A percentile compares a stretch with the other conserved stretches of the same genome.
Evolutionary conservation across 2,888 invertebrate genomes (phyloP).

Genomic region (Petrophora chlorosata): DNA sequence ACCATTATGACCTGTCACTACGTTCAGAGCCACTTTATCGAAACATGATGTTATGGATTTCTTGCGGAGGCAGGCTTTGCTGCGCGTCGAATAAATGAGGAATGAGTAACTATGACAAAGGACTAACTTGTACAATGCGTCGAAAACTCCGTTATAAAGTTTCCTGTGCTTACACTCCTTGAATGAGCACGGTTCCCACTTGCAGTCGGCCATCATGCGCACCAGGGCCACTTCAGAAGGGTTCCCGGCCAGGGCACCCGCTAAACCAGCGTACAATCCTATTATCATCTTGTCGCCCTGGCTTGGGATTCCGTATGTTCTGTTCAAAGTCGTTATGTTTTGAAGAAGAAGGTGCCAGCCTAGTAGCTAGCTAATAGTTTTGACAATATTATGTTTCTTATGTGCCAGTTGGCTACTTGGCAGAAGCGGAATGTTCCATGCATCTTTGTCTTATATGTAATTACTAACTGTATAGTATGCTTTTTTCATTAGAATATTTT

Average conservation of each 20-base stretch:
- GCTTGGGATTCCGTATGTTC: slow-evolving; percentile 86
- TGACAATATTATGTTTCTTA: neutral
- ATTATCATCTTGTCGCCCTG: slow-evolving; percentile 90
- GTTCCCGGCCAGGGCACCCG: slow-evolving; percentile 95
- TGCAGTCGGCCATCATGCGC: slow-evolving; percentile 97
- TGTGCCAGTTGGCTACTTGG: too few species aligned
- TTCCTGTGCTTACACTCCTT: neutral
- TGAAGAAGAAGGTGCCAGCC: too few species aligned
- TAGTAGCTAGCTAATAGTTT: neutral
- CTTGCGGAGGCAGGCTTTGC: too few species aligned
- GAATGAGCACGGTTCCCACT: slow-evolving; percentile 33
- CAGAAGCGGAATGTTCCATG: too few species aligned
- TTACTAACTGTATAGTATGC: too few species aligned
- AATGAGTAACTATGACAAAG: neutral
- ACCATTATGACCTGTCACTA: too few species aligned
- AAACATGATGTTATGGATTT: too few species aligned
- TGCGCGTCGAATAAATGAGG: neutral
- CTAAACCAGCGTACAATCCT: slow-evolving; percentile 91
- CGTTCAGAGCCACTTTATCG: too few species aligned
- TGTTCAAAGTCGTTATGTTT: too few species aligned
- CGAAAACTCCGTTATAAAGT: slow-evolving; percentile 90
- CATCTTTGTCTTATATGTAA: too few species aligned
- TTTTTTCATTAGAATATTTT: too few species aligned
- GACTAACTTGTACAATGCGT: slow-evolving; percentile 83
- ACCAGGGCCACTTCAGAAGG: slow-evolving; percentile 97